Evolutionary conservation across 2,113 vertebrate species (phyloP).

Genomic region (Microcebus lehilahytsara): DNA sequence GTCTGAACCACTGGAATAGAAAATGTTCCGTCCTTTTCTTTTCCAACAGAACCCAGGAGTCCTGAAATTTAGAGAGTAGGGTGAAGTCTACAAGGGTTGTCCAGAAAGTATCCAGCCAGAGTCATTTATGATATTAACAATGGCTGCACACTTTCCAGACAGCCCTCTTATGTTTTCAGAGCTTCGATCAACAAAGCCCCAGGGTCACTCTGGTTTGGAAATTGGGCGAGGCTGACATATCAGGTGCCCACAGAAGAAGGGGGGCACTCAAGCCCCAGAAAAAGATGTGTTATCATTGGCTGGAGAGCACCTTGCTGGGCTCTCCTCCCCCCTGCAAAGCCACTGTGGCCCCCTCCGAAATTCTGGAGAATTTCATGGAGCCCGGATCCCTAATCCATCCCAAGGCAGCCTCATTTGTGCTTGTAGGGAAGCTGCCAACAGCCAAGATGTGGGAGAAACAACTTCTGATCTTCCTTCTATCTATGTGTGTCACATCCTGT

Average conservation of each 20-base stretch:
- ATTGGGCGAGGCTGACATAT: background rate
- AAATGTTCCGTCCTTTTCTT: background rate
- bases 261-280: background rate
- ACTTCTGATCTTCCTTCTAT: background rate
- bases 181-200: background rate
- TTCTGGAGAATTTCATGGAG: too few relatives aligned
- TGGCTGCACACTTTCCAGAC: too few relatives aligned
- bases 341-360: background rate
- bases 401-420: background rate
- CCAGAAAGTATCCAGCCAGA: too few relatives aligned
- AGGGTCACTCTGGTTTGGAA: background rate
- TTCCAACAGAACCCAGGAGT: background rate
- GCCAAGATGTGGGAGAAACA: background rate
- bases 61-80: background rate
- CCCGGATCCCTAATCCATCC: background rate
- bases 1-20: background rate
- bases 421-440: background rate
- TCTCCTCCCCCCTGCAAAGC: background rate
- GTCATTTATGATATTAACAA: too few relatives aligned
- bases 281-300: too few relatives aligned
- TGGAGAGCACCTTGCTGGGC: background rate
- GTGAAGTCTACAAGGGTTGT: background rate
- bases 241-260: background rate
- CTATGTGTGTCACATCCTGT: background rate
- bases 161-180: background rate